Percentiles rank a stretch among this genome's conserved stretches.
Evolutionary conservation across 1,140 invertebrate species (phyloP).

Genomic region (Geopemphigus sp.): DNA sequence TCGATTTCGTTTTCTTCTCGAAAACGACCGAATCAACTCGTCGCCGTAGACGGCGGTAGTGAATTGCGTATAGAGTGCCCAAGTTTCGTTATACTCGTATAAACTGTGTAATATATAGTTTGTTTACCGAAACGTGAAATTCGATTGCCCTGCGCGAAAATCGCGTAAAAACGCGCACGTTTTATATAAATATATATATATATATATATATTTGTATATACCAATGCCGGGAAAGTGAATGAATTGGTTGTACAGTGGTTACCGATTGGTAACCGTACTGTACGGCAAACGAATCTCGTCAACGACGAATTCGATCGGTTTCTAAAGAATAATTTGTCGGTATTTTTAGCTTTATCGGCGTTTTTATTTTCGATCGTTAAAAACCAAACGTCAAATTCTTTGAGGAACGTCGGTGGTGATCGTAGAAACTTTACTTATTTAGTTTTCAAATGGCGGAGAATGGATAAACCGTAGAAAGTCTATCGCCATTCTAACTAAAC

Average conservation of each 20-base stretch:
- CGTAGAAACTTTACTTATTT: too few relatives aligned
- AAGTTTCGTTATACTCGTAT: too few relatives aligned
- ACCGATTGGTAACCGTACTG: not conserved
- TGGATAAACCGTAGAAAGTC: too few relatives aligned
- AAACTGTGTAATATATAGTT: not conserved
- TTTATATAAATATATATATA: not conserved
- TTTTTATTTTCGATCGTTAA: too few relatives aligned
- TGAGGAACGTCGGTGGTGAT: too few relatives aligned
- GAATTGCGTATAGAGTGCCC: too few relatives aligned
- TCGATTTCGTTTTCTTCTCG: constrained; percentile 23
- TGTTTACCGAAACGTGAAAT: constrained; percentile 25
- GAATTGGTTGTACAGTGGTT: not conserved
- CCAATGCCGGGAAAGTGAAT: not conserved
- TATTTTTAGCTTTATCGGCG: not conserved
- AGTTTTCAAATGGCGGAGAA: too few relatives aligned
- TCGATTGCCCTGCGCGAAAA: constrained; percentile 12
- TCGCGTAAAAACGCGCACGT: not conserved
- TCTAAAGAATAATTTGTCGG: not conserved
- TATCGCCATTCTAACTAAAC: too few relatives aligned
- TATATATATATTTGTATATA: not conserved
- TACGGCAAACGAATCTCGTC: not conserved
- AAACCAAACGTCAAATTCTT: too few relatives aligned
- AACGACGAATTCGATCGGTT: not conserved
- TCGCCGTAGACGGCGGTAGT: too few relatives aligned
- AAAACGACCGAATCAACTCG: not conserved